Conservation (phyloP, 2,797 vertebrate species). For the Myotis vivesi region DNA sequence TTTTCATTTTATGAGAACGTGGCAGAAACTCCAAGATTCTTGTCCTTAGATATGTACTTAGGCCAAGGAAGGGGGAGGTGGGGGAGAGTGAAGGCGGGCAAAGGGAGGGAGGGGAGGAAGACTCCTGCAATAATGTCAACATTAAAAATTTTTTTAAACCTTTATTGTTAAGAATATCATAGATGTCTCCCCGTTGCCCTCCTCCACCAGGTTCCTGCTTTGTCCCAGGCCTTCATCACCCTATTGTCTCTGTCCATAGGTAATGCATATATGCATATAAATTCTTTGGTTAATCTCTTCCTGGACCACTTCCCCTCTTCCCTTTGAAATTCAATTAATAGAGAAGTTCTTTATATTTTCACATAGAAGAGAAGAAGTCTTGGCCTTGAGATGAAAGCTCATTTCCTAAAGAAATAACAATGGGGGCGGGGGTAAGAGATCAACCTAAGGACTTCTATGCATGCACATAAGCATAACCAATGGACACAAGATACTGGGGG, state of each 20-base stretch:
- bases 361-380: neutral
- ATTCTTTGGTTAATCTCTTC: no score
- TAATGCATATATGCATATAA: no score
- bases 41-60: neutral
- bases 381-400: neutral
- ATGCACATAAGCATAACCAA: no score
- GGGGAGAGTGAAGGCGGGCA: neutral
- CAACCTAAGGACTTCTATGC: no score
- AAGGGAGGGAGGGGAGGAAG: neutral
- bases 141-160: neutral
- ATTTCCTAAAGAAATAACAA: conserved; percentile 6
- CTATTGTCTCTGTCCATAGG: no score
- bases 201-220: no score
- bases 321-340: neutral
- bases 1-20: conserved; percentile 30
- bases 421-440: no score
- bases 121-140: neutral
- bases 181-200: no score
- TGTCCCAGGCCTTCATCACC: no score
- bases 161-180: no score
- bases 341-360: neutral
- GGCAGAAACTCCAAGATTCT: neutral
- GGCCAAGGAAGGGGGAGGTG: neutral
- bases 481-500: no score
- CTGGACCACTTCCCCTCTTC: no score